Base-by-base conservation (phyloP, 2,797 vertebrate species). In the Micrastur ruficollis region DNA sequence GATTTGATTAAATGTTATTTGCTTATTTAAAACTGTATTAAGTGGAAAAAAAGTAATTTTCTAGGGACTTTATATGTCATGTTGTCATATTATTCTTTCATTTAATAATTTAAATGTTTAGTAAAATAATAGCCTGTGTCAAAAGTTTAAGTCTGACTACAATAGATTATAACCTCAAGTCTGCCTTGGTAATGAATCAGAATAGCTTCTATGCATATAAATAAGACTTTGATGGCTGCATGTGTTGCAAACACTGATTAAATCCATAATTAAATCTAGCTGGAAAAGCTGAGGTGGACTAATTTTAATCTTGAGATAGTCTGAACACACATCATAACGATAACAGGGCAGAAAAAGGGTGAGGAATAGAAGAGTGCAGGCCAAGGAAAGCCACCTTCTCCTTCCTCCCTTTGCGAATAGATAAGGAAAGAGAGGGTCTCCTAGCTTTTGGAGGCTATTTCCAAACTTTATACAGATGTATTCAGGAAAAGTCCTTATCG, bases 121-220 rank as follows among this genome's bases (percentile, higher is more conserved):
- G 34, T 34, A 59, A 84, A 92, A 92, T 75, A 92, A 93, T 53
- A 86, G 59, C 6, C n/a, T 56, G 46, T 78, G 76, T 89, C 83
- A 93, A 67, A 94, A 92, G 17, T 89, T 88, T 40, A 81, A 78
- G 36, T 44, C 53, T 83, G 58, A 40, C 62, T 66, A 36, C 25
- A 74, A 52, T 38, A 82, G 71, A 82, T 70, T n/a, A 49, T 58
- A 85, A 87, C 40, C 31, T 86, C 44, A 81, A 67, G 29, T 67
- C 78, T 94, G 86, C 63, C 59, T 76, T 78, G 32, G 49, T 91
- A 96, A 94, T 85, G 67, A 95, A 86, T 80, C 63, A 82, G 81
- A 87, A 67, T 38, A 55, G 11, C 23, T 92, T 89, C 61, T 85
- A 40, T 82, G 93, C 83, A 93, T 82, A 80, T 74, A 92, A 96